Percentiles rank a stretch among this genome's conserved stretches.
Conservation (phyloP, 2,113 vertebrate genomes). For the Rhea pennata region DNA sequence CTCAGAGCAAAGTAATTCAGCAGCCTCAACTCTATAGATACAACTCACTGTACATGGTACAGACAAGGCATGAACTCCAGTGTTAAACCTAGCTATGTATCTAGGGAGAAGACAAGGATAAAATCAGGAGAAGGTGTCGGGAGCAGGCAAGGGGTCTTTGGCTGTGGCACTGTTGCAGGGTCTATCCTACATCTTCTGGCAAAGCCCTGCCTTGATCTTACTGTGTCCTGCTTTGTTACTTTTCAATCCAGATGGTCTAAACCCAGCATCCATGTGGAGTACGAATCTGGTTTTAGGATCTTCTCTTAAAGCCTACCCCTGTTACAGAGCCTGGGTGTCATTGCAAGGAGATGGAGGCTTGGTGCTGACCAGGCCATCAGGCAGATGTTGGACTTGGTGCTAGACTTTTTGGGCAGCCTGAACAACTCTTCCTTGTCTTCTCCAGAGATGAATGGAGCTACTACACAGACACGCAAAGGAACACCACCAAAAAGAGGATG, state of each 20-base stretch:
- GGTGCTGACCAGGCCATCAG: no score
- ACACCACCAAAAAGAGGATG: no score
- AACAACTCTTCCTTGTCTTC: no score
- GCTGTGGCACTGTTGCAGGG: not conserved
- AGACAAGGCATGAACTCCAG: not conserved
- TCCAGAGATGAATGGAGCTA: no score
- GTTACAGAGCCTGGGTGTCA: no score
- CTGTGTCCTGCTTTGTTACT: not conserved
- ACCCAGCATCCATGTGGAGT: not conserved
- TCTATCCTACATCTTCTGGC: not conserved
- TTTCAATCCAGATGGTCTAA: not conserved
- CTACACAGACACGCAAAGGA: no score
- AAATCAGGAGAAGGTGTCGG: not conserved
- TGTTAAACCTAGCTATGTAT: not conserved
- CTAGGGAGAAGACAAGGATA: not conserved
- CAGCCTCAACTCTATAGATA: not conserved
- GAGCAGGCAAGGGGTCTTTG: not conserved
- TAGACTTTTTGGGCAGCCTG: no score
- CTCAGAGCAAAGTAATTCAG: not conserved
- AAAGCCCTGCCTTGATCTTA: not conserved
- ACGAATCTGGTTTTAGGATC: not conserved
- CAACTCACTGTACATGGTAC: not conserved
- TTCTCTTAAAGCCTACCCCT: no score
- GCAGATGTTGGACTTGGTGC: no score
- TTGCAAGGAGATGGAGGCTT: no score